Evolutionary conservation across 2,888 invertebrate species (phyloP).

Genomic region (Hedya salicella): DNA sequence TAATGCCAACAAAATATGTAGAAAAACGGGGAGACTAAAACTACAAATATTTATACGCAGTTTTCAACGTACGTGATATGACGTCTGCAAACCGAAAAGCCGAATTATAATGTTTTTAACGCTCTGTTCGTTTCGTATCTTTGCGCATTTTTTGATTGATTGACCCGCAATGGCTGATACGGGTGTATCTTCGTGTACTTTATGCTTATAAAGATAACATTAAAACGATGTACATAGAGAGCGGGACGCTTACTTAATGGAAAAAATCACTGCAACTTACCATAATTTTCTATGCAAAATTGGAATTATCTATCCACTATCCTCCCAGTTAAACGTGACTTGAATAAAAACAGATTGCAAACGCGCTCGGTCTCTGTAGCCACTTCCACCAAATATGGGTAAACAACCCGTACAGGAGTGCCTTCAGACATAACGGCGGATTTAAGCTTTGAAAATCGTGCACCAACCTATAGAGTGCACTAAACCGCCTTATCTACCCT

Average conservation of each 20-base stretch:
- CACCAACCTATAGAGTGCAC: constrained; percentile 68
- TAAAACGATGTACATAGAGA: not conserved
- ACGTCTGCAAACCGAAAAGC: not conserved
- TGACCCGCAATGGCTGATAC: no score
- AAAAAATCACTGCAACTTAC: constrained; percentile 11
- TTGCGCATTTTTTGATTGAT: no score
- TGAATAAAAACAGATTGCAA: constrained; percentile 45
- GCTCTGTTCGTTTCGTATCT: no score
- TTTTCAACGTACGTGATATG: no score
- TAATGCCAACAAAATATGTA: constrained; percentile 1
- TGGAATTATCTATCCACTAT: constrained; percentile 38
- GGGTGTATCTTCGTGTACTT: no score
- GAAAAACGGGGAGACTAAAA: constrained; percentile 3
- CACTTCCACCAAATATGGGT: constrained; percentile 47
- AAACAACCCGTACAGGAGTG: constrained; percentile 49
- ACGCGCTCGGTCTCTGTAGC: constrained; percentile 47
- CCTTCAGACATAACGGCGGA: constrained; percentile 61
- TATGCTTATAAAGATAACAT: not conserved
- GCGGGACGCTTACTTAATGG: not conserved
- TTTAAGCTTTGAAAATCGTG: constrained; percentile 64
- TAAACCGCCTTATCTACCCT: constrained; percentile 76
- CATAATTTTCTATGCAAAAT: constrained; percentile 33
- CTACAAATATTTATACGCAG: not conserved
- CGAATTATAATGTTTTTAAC: not conserved
- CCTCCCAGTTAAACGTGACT: constrained; percentile 40